Base-by-base conservation (phyloP, 1,140 invertebrate genomes). In the Brachionus manjavacas region DNA sequence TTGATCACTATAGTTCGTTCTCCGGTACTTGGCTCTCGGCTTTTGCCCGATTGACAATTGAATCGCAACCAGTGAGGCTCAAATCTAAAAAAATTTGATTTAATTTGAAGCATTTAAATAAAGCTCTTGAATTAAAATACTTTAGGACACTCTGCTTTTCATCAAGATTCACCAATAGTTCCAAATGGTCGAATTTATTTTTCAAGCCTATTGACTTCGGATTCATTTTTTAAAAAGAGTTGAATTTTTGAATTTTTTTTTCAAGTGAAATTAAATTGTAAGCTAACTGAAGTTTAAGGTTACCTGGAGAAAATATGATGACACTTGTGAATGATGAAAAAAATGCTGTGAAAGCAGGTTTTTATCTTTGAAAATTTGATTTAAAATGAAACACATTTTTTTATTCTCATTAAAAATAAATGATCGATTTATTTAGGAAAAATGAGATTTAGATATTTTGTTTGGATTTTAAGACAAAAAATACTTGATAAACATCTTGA, bases 1-100 rank as follows among this genome's bases (percentile, higher is more conserved):
- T 81, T 28, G n/a, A 81, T 41, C 16, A n/a, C 7, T 43, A 81
- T 64, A 12, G 79, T 81, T 64, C 79, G 20, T 81, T 81, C 25
- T 2, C 79, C 79, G 35, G 79, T 81, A 39, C 25, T 68, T 23
- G 28, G 55, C 41, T 81, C 35, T 81, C 52, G n/a, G 12, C 79
- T 81, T 46, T 43, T 39, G 35, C 31, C 49, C n/a, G 79, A 81
- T 68, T 81, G 52, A 35, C 79, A 81, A 43, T 81, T 81, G 31
- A 81, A 81, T 64, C 79, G 20, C 3, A 81, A 25, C 79, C 79
- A 81, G 60, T 81, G 52, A n/a, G 79, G 52, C 7, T 81, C 25
- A 20, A 81, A 81, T 46, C 79, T 81, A 31, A 49, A 79, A n/a
- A 35, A 23, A 66, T 23, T 66, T 66, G 0, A 25, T 66, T 25